phyloP scores from a whole-genome alignment of 2,113 vertebrate species.

The Zosterops japonicus region DNA sequence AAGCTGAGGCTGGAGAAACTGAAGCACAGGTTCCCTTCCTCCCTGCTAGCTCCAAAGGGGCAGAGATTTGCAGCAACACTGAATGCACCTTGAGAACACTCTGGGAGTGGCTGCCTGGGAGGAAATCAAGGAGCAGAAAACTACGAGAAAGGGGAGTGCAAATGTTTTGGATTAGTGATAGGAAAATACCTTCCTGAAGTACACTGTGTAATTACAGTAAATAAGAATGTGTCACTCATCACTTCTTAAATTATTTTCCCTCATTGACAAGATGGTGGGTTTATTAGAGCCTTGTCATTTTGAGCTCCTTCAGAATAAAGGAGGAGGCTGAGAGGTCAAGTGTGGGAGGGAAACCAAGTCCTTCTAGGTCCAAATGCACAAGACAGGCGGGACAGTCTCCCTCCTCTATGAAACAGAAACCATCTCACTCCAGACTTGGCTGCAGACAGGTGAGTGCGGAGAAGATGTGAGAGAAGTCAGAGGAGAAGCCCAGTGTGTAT shows the following conservation, averaged over 20 bases:
- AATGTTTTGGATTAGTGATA: not conserved
- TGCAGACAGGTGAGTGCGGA: not conserved
- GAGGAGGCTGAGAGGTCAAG: not conserved
- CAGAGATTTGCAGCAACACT: not conserved
- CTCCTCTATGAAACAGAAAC: not conserved
- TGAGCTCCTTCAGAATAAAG: not conserved
- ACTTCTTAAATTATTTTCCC: not conserved
- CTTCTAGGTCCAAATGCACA: not conserved
- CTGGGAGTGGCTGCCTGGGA: not conserved
- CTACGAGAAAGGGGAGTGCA: not conserved
- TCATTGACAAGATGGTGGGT: not conserved
- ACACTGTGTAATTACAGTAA: not conserved
- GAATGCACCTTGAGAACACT: not conserved
- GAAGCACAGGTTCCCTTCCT: not conserved
- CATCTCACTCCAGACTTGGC: not conserved
- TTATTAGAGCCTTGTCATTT: not conserved
- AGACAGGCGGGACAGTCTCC: not conserved
- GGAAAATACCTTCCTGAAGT: not conserved
- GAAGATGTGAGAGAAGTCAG: not conserved
- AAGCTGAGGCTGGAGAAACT: not conserved
- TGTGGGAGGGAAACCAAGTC: not conserved
- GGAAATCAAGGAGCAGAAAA: not conserved
- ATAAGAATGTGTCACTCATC: conserved; percentile 23
- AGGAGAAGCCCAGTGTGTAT: not conserved
- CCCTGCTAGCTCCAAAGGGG: not conserved